Evolutionary conservation across 1,140 invertebrate species (phyloP), one percentile per base, ranked within the genome.

Genomic region (Sarcophaga bullata): DNA sequence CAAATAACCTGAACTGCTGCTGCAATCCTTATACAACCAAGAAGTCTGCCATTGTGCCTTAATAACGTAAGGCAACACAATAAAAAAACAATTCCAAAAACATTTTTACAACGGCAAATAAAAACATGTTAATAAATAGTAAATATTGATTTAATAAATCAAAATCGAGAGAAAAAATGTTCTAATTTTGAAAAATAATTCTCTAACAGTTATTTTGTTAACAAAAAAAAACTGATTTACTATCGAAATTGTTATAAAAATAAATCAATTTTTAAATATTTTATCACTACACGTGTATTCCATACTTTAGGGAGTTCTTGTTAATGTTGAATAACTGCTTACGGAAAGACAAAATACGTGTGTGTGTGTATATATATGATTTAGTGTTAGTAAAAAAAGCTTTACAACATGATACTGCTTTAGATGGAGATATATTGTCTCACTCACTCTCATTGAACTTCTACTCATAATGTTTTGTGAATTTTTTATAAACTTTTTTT

Each of bases 241-340:
- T 37, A 37, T 37, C 1, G 25, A 37, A 37, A 37, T 37, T 37
- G 25, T 37, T 37, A 37, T 37, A 37, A 37, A 37, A 68, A 68
- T 68, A 19, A 68, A 68, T 68, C 62, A 37, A 37, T 68, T 68
- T 25, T 19, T 19, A 68, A 25, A 25, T 68, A 68, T 17, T 52
- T 68, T 37, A 37, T 25, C 62, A 68, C n/a, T 68, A 19, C 62
- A 68, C n/a, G 10, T 58, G 54, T 58, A 58, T 68, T 68, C n/a
- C 62, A 68, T 68, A 68, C 62, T 68, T 68, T 68, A 9, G 62
- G 62, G 62, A 68, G 62, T 68, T 37, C 25, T 37, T 68, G 17
- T 68, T 25, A 58, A 58, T 58, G 54, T 13, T 58, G 54, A 58
- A 58, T 58, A 58, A 58, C 54, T 58, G 54, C 25, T 58, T n/a